Evolutionary conservation across 2,113 vertebrate genomes (phyloP).

Genomic region (Petrocephalus microphthalmus): DNA sequence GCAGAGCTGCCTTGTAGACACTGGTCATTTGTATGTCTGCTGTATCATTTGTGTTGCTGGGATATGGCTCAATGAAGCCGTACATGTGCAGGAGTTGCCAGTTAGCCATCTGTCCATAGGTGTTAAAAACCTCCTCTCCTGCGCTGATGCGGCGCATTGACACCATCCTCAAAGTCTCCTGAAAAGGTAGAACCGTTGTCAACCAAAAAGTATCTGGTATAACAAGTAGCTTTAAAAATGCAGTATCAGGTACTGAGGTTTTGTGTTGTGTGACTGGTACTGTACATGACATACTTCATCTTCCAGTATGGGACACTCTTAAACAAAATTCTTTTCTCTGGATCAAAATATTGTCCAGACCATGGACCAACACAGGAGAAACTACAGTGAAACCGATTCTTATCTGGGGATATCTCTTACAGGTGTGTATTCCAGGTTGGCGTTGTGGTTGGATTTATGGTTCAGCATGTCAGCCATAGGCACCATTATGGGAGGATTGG

Average conservation of each 20-base stretch:
- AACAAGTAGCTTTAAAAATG: too few species aligned
- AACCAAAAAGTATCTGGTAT: too few species aligned
- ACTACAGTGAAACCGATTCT: neutral
- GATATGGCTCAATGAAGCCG: constrained; percentile 76
- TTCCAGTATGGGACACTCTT: neutral
- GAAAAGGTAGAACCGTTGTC: neutral
- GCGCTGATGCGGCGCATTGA: constrained; percentile 58
- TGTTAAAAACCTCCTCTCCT: constrained; percentile 90
- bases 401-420: constrained; percentile 55
- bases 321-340: neutral
- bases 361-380: neutral
- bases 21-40: constrained; percentile 75
- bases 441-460: constrained; percentile 81
- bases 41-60: constrained; percentile 73
- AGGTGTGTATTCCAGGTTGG: constrained; percentile 77
- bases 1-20: constrained; percentile 62
- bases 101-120: constrained; percentile 88
- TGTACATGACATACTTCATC: neutral
- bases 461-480: constrained; percentile 93
- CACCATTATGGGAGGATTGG: constrained; percentile 87
- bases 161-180: constrained; percentile 83
- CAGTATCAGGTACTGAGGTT: too few species aligned
- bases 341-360: neutral
- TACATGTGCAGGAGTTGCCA: constrained; percentile 98
- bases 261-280: neutral